Conservation (phyloP, 2,797 vertebrate species). For the Perodicticus potto region DNA sequence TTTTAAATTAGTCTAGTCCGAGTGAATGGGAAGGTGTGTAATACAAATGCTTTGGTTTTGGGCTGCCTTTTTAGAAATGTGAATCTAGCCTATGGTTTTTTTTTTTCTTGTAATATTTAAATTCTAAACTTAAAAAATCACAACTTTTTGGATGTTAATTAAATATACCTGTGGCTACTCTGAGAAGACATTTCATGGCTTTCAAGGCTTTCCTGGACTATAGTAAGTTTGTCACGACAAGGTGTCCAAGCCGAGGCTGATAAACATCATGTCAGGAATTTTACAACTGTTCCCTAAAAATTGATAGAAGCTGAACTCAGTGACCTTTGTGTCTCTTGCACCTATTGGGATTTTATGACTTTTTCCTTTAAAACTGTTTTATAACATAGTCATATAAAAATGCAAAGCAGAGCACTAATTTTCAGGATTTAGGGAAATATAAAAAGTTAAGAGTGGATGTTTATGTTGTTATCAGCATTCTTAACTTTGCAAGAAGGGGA, state of each 20-base stretch:
- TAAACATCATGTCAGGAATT: constrained; percentile 26
- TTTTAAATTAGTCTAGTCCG: neutral
- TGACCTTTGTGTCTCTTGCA: constrained; percentile 68
- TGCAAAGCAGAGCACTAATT: constrained; percentile 83
- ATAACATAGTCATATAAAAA: constrained; percentile 76
- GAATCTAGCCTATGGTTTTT: neutral
- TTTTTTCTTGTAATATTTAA: neutral
- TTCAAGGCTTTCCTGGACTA: too few species aligned
- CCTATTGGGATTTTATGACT: constrained; percentile 73
- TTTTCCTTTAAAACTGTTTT: constrained; percentile 74
- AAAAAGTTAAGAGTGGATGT: constrained; percentile 79
- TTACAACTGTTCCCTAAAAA: constrained; percentile 37
- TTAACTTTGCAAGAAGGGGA: constrained; percentile 73
- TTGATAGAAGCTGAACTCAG: constrained; percentile 66
- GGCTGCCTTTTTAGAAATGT: neutral
- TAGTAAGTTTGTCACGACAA: neutral
- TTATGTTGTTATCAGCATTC: constrained; percentile 83
- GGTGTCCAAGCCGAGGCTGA: neutral
- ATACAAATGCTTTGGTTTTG: neutral
- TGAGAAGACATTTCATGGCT: neutral
- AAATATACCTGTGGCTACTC: neutral
- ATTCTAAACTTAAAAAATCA: neutral
- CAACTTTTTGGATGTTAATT: neutral
- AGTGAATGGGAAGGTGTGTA: neutral
- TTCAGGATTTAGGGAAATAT: constrained; percentile 82